A percentile compares a stretch with the other conserved stretches of the same genome.
These are phyloP conservation scores for Centruroides vittatus DNA, from an alignment of 1,140 invertebrate genomes.

Conservation along the genomic window DNA sequence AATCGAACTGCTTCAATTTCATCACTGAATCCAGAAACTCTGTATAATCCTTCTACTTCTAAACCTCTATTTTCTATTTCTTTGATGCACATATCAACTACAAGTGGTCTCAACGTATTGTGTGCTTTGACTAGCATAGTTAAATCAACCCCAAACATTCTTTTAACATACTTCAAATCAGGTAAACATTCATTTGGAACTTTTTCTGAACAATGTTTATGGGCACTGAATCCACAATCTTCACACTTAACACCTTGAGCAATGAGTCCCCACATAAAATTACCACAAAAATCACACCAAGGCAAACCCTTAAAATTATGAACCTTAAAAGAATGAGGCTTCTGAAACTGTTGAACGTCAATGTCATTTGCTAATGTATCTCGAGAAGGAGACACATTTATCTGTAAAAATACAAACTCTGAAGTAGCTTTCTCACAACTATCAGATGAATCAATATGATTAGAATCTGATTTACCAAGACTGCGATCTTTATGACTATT, in stretches of 20 bases:
- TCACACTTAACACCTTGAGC: constrained; percentile 39
- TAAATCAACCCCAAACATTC: constrained; percentile 78
- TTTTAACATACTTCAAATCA: constrained; percentile 66
- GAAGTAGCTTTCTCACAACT: too few species aligned
- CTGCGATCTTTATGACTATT: too few species aligned
- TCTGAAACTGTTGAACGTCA: constrained; percentile 35
- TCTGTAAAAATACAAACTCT: too few species aligned
- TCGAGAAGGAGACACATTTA: too few species aligned
- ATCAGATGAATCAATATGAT: too few species aligned
- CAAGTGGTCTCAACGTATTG: constrained; percentile 53
- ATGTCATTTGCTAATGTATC: constrained; percentile 5
- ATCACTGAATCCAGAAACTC: constrained; percentile 75
- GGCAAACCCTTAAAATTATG: constrained; percentile 68
- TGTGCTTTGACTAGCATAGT: constrained; percentile 72
- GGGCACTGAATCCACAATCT: constrained; percentile 78
- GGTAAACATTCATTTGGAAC: constrained; percentile 73
- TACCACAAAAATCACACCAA: constrained; percentile 88
- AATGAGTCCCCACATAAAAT: constrained; percentile 88
- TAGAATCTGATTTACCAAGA: too few species aligned
- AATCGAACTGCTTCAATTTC: too few species aligned
- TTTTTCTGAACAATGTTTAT: constrained; percentile 68
- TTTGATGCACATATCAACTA: constrained; percentile 65
- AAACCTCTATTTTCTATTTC: constrained; percentile 42
- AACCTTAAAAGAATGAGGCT: constrained; percentile 45
- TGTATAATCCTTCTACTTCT: constrained; percentile 70